Evolutionary conservation across 1,140 invertebrate species (phyloP), one percentile per base, ranked within the genome.

Genomic region (Formica selysi): DNA sequence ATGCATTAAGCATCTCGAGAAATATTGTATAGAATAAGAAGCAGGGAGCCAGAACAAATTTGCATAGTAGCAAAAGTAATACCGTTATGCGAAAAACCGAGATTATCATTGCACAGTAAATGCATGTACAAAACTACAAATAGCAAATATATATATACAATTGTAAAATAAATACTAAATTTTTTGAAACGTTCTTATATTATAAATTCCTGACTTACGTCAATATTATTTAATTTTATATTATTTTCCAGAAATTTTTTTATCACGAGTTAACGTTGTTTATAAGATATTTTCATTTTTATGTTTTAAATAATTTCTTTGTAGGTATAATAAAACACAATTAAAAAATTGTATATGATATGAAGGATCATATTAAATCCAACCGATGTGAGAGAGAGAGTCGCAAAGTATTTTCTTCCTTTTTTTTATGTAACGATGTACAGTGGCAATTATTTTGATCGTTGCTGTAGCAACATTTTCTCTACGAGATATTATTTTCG

Each of bases 21-120:
- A 54, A 79, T 79, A 79, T 68, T 36, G 19, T 54, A 29, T 65
- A 65, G 59, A 51, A 29, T 19, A 36, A 54, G 41, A 38, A 51
- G 32, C 8, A 48, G 59, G 48, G 32, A 65, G 26, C 61, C 38
- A 11, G 36, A 78, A 78, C 26, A 78, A 36, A 19, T 48, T 48
- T 65, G 26, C 59, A 65, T 41, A 26, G 41, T 48, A 48, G 48
- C 41, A 19, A 41, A 51, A 68, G 76, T 68, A 79, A 68, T 68
- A 68, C 13, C 22, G 62, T 54, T 78, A 44, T 29, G 61, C 61
- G 76, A 78, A 65, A 65, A 78, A 65, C 19, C 59, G 41, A 32
- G 76, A 78, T 48, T 78, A 78, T 65, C 22, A 44, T 65, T 29
- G 76, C 26, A 61, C 59, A 26, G 19, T 48, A 41, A 48, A 38